Evolutionary conservation across 2,797 vertebrate genomes (phyloP).

Genomic region (Neosilurus hyrtlii): DNA sequence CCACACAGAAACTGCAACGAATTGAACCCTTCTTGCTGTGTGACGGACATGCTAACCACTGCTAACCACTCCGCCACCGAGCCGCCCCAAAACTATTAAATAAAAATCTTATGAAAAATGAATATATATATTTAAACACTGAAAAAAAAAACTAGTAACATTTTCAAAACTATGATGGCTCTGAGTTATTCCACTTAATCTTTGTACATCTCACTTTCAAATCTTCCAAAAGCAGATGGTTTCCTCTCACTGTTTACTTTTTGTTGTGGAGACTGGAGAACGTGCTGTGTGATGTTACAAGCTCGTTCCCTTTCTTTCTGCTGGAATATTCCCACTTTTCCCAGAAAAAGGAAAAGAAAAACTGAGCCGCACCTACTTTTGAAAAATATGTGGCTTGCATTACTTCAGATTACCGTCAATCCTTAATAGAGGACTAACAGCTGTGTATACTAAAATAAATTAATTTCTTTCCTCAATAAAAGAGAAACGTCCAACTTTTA

Average conservation of each 20-base stretch:
- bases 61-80: too few species aligned
- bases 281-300: background rate
- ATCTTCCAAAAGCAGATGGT: background rate
- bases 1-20: too few species aligned
- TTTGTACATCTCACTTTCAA: background rate
- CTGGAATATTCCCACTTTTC: conserved; percentile 13
- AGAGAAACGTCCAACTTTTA: background rate
- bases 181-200: background rate
- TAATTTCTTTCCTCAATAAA: background rate
- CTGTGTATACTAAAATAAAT: background rate
- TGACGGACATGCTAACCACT: too few species aligned
- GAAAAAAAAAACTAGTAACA: too few species aligned
- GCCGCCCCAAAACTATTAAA: too few species aligned
- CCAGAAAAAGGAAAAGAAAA: conserved; percentile 1
- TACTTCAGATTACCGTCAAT: background rate
- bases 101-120: too few species aligned
- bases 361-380: background rate
- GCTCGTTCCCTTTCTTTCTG: background rate
- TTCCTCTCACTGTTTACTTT: background rate
- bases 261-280: background rate
- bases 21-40: too few species aligned
- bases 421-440: background rate
- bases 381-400: background rate
- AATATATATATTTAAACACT: too few species aligned
- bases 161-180: too few species aligned